Conservation (phyloP, 2,797 vertebrate species). For the Myripristis jacobus region DNA sequence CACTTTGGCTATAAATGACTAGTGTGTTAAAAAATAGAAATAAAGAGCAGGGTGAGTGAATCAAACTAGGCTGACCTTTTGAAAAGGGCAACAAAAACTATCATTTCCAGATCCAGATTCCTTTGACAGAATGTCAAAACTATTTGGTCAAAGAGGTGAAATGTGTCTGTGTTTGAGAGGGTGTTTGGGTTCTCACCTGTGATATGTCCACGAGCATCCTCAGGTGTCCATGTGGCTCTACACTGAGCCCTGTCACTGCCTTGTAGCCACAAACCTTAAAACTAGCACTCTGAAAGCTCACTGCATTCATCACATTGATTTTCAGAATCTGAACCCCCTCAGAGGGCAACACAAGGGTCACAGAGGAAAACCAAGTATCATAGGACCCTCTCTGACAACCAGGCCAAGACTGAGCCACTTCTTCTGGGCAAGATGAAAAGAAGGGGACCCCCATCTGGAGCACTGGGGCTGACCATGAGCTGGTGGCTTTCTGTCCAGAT, state of each 20-base stretch:
- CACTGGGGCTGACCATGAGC: slow-evolving; percentile 82
- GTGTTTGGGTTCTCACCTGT: slow-evolving; percentile 72
- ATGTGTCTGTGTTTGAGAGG: not conserved
- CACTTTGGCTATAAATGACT: slow-evolving; percentile 81
- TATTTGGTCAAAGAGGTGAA: not conserved
- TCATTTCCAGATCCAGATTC: not conserved
- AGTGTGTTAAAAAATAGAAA: slow-evolving; percentile 2
- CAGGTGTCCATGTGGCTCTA: slow-evolving; percentile 72
- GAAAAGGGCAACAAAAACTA: not conserved
- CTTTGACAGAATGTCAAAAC: not conserved
- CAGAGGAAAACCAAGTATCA: slow-evolving; percentile 79
- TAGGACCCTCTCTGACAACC: slow-evolving; percentile 59
- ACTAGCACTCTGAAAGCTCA: slow-evolving; percentile 69
- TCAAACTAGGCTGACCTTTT: not conserved
- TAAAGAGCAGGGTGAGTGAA: not conserved
- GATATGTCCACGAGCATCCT: slow-evolving; percentile 76
- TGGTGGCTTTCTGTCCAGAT: slow-evolving; percentile 69
- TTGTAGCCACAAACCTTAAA: slow-evolving; percentile 75
- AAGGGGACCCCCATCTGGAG: slow-evolving; percentile 72
- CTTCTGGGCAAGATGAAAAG: slow-evolving; percentile 73
- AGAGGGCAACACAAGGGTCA: slow-evolving; percentile 59
- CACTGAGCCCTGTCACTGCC: slow-evolving; percentile 76
- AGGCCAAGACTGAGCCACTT: slow-evolving; percentile 41
- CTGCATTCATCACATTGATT: slow-evolving; percentile 70
- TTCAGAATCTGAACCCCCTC: slow-evolving; percentile 67